Evolutionary conservation across 2,888 invertebrate genomes (phyloP), one percentile per base, ranked within the genome.

Genomic region (Folsomia candida): DNA sequence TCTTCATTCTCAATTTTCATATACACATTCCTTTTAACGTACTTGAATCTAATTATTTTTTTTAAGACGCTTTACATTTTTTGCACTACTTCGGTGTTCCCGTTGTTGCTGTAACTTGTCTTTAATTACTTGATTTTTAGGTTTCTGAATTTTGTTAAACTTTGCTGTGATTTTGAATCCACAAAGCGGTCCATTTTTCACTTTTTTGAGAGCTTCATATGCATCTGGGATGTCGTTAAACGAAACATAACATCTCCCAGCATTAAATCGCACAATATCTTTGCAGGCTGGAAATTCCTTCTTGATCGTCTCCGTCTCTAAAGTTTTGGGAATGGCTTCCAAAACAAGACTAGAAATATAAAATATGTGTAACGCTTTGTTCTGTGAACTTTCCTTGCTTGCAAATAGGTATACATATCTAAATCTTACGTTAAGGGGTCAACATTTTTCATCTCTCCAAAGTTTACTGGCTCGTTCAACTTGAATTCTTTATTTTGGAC

Each of bases 191-290:
- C 57, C 68, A 25, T 61, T 61, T 1, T 59, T 47, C 14, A 73
- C 4, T 18, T 54, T 27, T 29, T 68, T 61, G 26, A 25, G 51
- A 2, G 73, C 70, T 27, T 68, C 57, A 51, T 68, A 61, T 0
- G 70, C 70, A 24, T 59, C 61, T 26, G 64, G 47, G 2, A 61
- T 29, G 18, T 22, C 61, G 4, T 57, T 61, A 25, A 73, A 73
- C 25, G 67, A 37, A 2, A 73, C 20, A 26, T 73, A 73, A 27
- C 70, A 68, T 28, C 73, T 62, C 22, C 70, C 47, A 20, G 47
- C n/a, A 22, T 73, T 73, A 27, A 73, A 73, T 37, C 73, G 54
- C 27, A 54, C 24, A 9, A 64, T 57, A 61, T 73, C 68, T 11
- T 22, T 59, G 14, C 68, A 67, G 18, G 57, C 65, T 2, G 68